Conservation (phyloP, 2,113 vertebrate genomes). For the Antennarius striatus region DNA sequence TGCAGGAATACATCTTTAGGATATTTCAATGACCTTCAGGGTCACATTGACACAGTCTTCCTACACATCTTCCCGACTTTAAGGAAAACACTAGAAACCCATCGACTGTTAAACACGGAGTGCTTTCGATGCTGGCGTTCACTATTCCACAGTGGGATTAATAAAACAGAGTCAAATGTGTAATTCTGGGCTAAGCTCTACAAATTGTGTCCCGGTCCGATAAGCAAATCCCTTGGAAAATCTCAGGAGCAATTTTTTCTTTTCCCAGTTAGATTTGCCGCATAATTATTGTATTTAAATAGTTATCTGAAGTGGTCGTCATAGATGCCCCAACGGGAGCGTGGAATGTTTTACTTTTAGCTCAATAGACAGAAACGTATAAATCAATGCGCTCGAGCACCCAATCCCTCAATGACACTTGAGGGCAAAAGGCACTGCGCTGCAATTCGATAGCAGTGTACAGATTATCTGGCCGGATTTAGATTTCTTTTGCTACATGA, state of each 20-base stretch:
- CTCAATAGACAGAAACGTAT: not conserved
- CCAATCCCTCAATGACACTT: conserved; percentile 55
- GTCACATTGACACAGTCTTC: not conserved
- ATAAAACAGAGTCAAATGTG: conserved; percentile 62
- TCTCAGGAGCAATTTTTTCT: conserved; percentile 36
- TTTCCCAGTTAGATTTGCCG: conserved; percentile 25
- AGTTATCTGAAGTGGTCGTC: not conserved
- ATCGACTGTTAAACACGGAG: too few relatives aligned
- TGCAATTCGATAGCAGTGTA: conserved; percentile 59
- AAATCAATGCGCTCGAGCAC: conserved; percentile 20
- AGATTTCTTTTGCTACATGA: conserved; percentile 72
- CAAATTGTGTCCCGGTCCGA: conserved; percentile 66
- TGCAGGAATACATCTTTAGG: not conserved
- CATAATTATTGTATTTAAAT: conserved; percentile 19
- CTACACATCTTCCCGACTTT: too few relatives aligned
- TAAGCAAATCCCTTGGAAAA: conserved; percentile 60
- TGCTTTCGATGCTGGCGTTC: conserved; percentile 9
- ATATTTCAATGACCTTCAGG: conserved; percentile 13
- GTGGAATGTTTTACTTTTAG: not conserved
- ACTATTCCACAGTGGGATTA: conserved; percentile 65
- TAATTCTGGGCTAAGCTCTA: conserved; percentile 69
- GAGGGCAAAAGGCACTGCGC: conserved; percentile 60
- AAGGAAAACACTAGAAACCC: too few relatives aligned
- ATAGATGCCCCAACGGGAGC: too few relatives aligned
- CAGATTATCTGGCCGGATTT: conserved; percentile 76